phyloP scores from a whole-genome alignment of 2,113 vertebrate genomes.

The Hippocampus guttulatus region DNA sequence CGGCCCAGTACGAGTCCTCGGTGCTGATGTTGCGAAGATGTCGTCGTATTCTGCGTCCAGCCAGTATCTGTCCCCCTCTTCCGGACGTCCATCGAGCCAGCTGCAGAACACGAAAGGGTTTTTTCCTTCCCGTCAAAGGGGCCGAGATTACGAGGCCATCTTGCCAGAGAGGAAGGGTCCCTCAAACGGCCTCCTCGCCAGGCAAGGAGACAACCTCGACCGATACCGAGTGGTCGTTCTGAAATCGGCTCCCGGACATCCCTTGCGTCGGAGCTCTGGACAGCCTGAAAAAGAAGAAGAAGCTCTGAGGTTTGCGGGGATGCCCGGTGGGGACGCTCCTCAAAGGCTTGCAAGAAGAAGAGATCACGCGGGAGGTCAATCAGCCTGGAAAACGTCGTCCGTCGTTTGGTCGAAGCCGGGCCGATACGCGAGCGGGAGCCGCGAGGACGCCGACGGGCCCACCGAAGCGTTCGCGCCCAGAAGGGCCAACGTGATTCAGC shows the following conservation, averaged over 20 bases:
- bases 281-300: neutral
- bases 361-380: neutral
- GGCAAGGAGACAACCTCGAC: neutral
- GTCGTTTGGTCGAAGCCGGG: conserved; percentile 4
- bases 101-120: neutral
- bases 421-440: conserved; percentile 1
- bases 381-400: neutral
- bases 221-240: neutral
- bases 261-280: conserved; percentile 5
- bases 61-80: neutral
- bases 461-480: neutral
- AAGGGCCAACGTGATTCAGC: conserved; percentile 6
- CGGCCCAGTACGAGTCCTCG: neutral
- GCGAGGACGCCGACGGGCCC: conserved; percentile 22
- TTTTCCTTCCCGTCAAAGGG: neutral
- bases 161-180: neutral
- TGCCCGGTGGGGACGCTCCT: neutral
- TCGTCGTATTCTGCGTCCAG: neutral
- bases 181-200: neutral
- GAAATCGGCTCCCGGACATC: conserved; percentile 6
- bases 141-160: neutral
- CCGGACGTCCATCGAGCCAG: conserved; percentile 14
- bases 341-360: neutral
- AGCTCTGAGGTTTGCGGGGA: neutral
- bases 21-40: conserved; percentile 3